These are phyloP conservation scores for Sterrhoptilus dennistouni DNA, from an alignment of 2,113 vertebrate genomes.

Conservation along the genomic window DNA sequence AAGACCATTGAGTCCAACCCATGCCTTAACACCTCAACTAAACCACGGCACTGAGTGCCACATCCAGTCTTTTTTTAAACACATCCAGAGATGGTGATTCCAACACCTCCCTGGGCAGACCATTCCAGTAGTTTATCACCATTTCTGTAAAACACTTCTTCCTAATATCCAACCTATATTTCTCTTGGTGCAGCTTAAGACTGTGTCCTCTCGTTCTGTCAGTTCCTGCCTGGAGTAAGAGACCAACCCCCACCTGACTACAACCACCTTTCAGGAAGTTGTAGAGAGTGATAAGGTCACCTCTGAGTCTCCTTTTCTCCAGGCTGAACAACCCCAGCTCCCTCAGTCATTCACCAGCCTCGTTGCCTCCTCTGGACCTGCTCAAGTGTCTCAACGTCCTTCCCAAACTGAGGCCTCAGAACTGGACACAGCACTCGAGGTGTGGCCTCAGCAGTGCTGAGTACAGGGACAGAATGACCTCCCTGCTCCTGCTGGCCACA, in stretches of 20 bases:
- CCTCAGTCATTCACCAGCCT: rapidly evolving
- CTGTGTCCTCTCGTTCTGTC: background rate
- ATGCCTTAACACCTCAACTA: background rate
- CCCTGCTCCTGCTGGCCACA: too few relatives aligned
- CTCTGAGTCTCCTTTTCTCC: background rate
- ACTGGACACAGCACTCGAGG: too few relatives aligned
- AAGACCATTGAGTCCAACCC: background rate
- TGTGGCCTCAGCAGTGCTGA: too few relatives aligned
- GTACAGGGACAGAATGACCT: too few relatives aligned
- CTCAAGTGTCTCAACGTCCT: rapidly evolving
- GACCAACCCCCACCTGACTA: background rate
- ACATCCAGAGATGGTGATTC: background rate
- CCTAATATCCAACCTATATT: background rate
- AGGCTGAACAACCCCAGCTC: background rate
- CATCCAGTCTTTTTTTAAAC: background rate
- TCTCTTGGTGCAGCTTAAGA: background rate
- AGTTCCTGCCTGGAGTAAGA: background rate
- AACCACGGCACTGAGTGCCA: background rate
- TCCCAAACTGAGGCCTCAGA: background rate
- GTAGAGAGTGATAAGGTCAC: background rate
- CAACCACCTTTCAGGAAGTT: background rate
- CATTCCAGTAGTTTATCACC: background rate
- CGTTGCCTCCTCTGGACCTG: rapidly evolving
- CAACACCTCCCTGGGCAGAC: background rate
- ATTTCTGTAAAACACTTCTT: background rate